phyloP scores from a whole-genome alignment of 2,888 invertebrate species.

The Dyspetes luteomarginatus region DNA sequence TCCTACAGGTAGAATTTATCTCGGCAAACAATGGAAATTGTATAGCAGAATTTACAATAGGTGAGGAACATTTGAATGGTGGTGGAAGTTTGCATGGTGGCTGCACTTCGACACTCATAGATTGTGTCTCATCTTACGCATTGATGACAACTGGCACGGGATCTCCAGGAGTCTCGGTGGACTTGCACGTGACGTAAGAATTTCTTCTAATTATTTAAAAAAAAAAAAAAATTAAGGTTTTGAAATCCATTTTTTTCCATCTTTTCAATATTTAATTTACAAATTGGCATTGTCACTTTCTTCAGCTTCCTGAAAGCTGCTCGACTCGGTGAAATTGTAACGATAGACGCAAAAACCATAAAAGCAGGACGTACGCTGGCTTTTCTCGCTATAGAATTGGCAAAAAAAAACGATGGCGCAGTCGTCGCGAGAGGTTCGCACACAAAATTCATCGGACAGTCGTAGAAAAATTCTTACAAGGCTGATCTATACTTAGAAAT shows the following conservation, averaged over 20 bases:
- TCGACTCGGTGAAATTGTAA: constrained; percentile 90
- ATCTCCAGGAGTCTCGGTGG: constrained; percentile 91
- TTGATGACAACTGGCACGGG: constrained; percentile 88
- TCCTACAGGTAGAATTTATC: constrained; percentile 83
- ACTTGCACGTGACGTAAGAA: constrained; percentile 91
- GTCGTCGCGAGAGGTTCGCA: constrained; percentile 93
- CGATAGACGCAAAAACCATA: constrained; percentile 91
- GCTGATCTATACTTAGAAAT: background rate
- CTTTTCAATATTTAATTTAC: constrained; percentile 26
- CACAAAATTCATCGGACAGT: constrained; percentile 88
- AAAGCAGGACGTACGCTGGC: constrained; percentile 92
- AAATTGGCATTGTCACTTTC: constrained; percentile 32
- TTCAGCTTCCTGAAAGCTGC: constrained; percentile 92
- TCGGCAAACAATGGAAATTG: constrained; percentile 89
- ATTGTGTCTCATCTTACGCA: constrained; percentile 91
- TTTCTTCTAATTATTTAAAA: background rate
- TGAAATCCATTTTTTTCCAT: constrained; percentile 32
- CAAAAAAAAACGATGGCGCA: constrained; percentile 89
- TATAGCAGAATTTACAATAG: constrained; percentile 90
- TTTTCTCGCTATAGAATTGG: constrained; percentile 91
- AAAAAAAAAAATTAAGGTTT: background rate
- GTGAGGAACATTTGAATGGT: constrained; percentile 90
- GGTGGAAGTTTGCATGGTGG: constrained; percentile 93
- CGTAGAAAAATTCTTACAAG: constrained; percentile 18
- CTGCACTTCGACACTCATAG: constrained; percentile 91